These are phyloP conservation scores for Erynnis tages DNA, from an alignment of 2,888 invertebrate species.

Conservation along the genomic window DNA sequence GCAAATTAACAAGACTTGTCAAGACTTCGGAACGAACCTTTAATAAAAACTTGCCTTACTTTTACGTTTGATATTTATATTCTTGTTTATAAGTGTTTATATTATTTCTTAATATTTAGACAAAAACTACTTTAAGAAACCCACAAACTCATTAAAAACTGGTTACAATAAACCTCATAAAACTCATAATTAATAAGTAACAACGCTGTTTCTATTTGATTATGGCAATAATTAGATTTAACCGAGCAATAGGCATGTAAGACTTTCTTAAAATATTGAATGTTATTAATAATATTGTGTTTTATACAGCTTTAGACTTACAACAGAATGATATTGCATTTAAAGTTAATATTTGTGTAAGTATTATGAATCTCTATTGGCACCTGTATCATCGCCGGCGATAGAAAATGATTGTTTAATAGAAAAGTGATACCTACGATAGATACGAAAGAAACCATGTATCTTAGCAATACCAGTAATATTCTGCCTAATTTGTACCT, in stretches of 20 bases:
- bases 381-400: neutral
- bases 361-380: slow-evolving; percentile 1
- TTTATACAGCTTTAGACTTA: slow-evolving; percentile 50
- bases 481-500: too few relatives aligned
- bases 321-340: neutral
- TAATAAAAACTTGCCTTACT: neutral
- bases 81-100: slow-evolving; percentile 11
- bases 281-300: slow-evolving; percentile 40
- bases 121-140: slow-evolving; percentile 4
- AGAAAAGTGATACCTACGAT: too few relatives aligned
- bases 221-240: slow-evolving; percentile 66
- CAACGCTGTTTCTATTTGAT: slow-evolving; percentile 48
- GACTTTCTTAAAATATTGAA: slow-evolving; percentile 48
- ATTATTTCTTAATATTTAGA: slow-evolving; percentile 7
- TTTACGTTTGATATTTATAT: slow-evolving; percentile 18
- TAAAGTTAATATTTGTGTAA: slow-evolving; percentile 2
- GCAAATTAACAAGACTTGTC: too few relatives aligned
- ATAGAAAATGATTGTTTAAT: too few relatives aligned
- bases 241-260: slow-evolving; percentile 51
- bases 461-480: too few relatives aligned
- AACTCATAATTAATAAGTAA: slow-evolving; percentile 29
- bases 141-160: neutral
- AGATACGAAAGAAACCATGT: too few relatives aligned
- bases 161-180: neutral
- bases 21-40: slow-evolving; percentile 7